Evolutionary conservation across 2,797 vertebrate genomes (phyloP), one percentile per base, ranked within the genome.

Genomic region (Lacerta viridis): DNA sequence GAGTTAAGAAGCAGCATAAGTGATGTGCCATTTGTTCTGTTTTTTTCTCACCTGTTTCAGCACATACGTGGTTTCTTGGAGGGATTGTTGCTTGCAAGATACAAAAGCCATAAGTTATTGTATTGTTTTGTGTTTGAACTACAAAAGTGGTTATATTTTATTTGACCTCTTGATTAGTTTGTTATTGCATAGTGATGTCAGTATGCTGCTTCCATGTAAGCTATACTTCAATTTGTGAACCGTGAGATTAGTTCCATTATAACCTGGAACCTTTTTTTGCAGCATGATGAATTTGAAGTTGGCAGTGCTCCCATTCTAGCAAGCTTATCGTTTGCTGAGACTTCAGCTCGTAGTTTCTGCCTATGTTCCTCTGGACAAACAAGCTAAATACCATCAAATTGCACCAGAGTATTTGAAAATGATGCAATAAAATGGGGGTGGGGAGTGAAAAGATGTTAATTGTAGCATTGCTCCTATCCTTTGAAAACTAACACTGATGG

Each of bases 91-190:
- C 20, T 0, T 29, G 3, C 13, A 43, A 23, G 4, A 43, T 59
- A 74, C 0, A 15, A 68, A n/a, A 25, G 66, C 0, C 0, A 36
- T 41, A 41, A 69, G 6, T 69, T 46, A 66, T 1, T 0, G 83
- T 88, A 83, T 39, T 72, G 36, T 7, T 80, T 90, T 90, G 74
- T 84, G 66, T 80, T 79, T 84, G 36, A 75, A 88, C 15, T 76
- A 64, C 75, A 87, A 86, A 55, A 74, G 5, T 20, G 86, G 25
- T 3, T 77, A 10, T 72, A 1, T 0, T 1, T 72, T 81, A n/a
- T 17, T 29, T 84, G 13, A 71, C 11, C 4, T 83, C 25, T 77
- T 46, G 41, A 50, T 77, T 79, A 78, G 15, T 72, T 17, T 85
- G 5, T 0, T 0, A 91, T 9, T 20, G 71, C 85, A 5, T 39